Conservation (phyloP, 2,113 vertebrate genomes). For the Bettongia penicillata region DNA sequence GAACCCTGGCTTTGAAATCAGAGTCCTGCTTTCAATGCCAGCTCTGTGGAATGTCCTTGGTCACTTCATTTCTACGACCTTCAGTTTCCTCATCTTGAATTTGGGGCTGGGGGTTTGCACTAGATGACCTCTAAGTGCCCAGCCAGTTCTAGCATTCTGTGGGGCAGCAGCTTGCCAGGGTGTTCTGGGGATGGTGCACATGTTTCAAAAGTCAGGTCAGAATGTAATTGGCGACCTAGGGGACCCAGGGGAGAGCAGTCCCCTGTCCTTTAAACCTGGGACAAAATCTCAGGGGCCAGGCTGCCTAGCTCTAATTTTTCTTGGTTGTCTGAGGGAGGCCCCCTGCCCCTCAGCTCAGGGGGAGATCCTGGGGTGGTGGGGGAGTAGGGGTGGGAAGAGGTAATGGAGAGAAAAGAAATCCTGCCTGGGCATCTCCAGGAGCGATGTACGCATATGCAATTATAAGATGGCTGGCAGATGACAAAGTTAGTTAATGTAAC, state of each 20-base stretch:
- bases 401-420: slow-evolving; percentile 72
- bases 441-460: slow-evolving; percentile 84
- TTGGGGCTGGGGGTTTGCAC: background rate
- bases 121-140: background rate
- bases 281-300: background rate
- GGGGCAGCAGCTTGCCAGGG: background rate
- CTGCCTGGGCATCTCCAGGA: slow-evolving; percentile 81
- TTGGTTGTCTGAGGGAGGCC: background rate
- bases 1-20: background rate
- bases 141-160: background rate
- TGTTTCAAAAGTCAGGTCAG: background rate
- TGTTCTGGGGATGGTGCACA: background rate
- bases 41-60: background rate
- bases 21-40: background rate
- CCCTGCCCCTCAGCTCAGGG: background rate
- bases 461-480: slow-evolving; percentile 89
- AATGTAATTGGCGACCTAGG: too few species aligned
- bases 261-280: background rate
- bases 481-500: slow-evolving; percentile 92
- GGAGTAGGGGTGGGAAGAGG: slow-evolving; percentile 51
- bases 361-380: background rate
- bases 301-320: background rate
- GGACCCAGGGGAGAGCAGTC: background rate
- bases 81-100: background rate
- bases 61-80: background rate